These are phyloP conservation scores for Synanthedon myopaeformis DNA, from an alignment of 2,888 invertebrate genomes.

Conservation along the genomic window DNA sequence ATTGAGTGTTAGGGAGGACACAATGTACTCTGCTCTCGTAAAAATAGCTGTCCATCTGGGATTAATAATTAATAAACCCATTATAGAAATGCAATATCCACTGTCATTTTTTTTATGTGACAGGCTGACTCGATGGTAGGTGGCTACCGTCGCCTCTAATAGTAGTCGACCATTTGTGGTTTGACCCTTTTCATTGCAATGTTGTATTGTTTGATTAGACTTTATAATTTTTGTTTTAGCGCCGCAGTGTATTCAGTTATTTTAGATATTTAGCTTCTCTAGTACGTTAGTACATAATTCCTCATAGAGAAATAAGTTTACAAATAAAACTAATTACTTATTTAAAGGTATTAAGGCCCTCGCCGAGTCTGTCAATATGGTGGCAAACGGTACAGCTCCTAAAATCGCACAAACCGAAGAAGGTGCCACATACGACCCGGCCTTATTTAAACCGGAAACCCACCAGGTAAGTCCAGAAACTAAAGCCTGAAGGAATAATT, in stretches of 20 bases:
- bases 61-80: no score
- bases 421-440: slow-evolving; percentile 93
- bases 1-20: neutral
- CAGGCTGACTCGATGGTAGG: no score
- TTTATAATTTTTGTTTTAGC: neutral
- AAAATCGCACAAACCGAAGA: slow-evolving; percentile 82
- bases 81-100: no score
- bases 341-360: slow-evolving; percentile 75
- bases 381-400: slow-evolving; percentile 86
- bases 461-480: slow-evolving; percentile 68
- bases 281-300: neutral
- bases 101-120: no score
- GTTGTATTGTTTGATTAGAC: no score
- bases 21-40: no score
- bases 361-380: slow-evolving; percentile 87
- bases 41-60: no score
- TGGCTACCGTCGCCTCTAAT: no score
- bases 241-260: neutral
- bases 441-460: slow-evolving; percentile 87
- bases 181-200: neutral
- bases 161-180: neutral
- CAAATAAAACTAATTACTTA: neutral
- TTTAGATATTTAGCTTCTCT: neutral
- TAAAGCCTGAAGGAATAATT: no score
- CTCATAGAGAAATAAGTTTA: neutral